phyloP scores from a whole-genome alignment of 2,888 invertebrate species.

The Sisyra nigra region DNA sequence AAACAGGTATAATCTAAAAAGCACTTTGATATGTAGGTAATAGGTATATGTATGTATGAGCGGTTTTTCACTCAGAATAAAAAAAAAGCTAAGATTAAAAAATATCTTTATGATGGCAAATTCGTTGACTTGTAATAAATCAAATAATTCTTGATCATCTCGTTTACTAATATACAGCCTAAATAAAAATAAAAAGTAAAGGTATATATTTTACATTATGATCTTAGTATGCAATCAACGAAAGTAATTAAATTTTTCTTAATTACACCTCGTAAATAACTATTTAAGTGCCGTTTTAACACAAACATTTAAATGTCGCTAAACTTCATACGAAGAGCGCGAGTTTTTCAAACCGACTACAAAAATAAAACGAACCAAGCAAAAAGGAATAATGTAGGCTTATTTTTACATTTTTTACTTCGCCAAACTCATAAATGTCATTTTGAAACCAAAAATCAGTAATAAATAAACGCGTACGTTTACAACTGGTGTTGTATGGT shows the following conservation, averaged over 20 bases:
- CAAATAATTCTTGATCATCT: too few relatives aligned
- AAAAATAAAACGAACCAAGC: not conserved
- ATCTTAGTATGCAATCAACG: slow-evolving; percentile 20
- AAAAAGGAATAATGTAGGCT: not conserved
- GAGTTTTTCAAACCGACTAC: not conserved
- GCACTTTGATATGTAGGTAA: too few relatives aligned
- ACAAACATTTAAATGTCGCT: slow-evolving; percentile 27
- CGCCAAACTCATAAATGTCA: slow-evolving; percentile 6
- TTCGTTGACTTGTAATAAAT: too few relatives aligned
- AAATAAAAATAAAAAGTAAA: too few relatives aligned
- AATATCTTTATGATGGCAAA: too few relatives aligned
- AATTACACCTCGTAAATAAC: slow-evolving; percentile 31
- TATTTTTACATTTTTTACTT: slow-evolving; percentile 1
- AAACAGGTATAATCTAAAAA: too few relatives aligned
- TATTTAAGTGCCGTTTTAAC: slow-evolving; percentile 30
- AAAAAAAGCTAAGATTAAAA: too few relatives aligned
- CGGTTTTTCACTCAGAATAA: too few relatives aligned
- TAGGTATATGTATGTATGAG: too few relatives aligned
- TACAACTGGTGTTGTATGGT: not conserved
- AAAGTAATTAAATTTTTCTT: slow-evolving; percentile 27
- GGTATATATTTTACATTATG: not conserved
- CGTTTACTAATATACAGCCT: too few relatives aligned
- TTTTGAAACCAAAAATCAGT: slow-evolving; percentile 3
- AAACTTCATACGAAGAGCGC: slow-evolving; percentile 11
- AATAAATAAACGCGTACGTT: slow-evolving; percentile 1